Evolutionary conservation across 2,797 vertebrate species (phyloP), one percentile per base, ranked within the genome.

Genomic region (Anisognathus igniventris): DNA sequence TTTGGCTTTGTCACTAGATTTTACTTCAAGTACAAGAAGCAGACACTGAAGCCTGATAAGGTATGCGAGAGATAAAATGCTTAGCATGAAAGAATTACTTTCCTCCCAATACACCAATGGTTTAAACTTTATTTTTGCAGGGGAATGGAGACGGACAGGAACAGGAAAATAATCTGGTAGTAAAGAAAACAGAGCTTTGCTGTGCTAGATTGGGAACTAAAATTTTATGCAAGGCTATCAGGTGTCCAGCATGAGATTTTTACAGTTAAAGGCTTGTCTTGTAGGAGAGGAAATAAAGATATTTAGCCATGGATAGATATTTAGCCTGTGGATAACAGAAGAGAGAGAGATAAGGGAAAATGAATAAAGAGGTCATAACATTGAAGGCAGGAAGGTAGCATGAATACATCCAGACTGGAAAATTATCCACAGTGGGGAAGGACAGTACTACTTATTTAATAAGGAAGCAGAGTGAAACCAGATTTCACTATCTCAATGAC

Each of bases 381-480:
- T n/a, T 50, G 30, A 77, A 94, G 58, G 77, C 70, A 88, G 64
- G 28, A 78, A 85, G 50, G 39, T 47, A 84, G 62, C 9, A 2
- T 22, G 58, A 90, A 92, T 51, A 58, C 9, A 84, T 51, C 33
- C 60, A 81, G 90, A 84, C 73, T 81, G 70, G 80, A 96, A 88
- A 94, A 84, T 57, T 20, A 75, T 78, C 42, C 81, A 37, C 60
- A 28, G 58, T 35, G 44, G 23, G 42, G 33, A 66, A 93, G 47
- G n/a, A 70, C 56, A 71, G 37, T 60, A 71, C 75, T 35, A 71
- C n/a, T 93, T 93, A 93, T 91, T 94, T 0, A 92, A 95, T 91
- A 94, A 91, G 87, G 88, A 96, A 95, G 84, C 45, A 87, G 77
- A 75, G 53, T 86, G 54, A 90, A 94, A 88, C 89, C 65, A 78